These are phyloP conservation scores for Cyphomyrmex costatus DNA, from an alignment of 1,140 invertebrate species.

Conservation along the genomic window DNA sequence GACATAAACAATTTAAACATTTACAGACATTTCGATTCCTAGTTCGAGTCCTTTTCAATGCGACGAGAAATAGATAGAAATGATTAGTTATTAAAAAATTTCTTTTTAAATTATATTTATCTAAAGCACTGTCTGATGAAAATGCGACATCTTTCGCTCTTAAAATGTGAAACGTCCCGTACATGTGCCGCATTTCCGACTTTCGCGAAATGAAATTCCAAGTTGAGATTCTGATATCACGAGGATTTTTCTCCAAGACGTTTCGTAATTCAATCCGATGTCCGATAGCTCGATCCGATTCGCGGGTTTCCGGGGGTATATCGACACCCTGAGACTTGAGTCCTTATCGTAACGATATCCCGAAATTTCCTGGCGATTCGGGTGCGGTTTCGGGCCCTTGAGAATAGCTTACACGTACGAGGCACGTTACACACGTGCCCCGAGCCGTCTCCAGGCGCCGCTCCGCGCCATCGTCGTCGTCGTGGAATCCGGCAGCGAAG, in stretches of 20 bases:
- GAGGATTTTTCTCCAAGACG: conserved; percentile 27
- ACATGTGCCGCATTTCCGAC: conserved; percentile 32
- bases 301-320: neutral
- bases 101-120: neutral
- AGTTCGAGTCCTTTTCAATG: no score
- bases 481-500: conserved; percentile 33
- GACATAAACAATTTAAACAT: no score
- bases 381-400: conserved; percentile 10
- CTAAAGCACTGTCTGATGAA: neutral
- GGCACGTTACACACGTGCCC: conserved; percentile 25
- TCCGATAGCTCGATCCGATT: conserved; percentile 38
- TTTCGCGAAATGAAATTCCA: conserved; percentile 36
- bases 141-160: neutral
- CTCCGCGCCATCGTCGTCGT: neutral
- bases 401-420: conserved; percentile 49
- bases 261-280: conserved; percentile 36
- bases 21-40: no score
- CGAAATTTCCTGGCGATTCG: conserved; percentile 20
- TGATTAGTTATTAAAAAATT: conserved; percentile 18
- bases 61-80: no score
- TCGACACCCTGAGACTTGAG: neutral
- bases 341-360: conserved; percentile 30
- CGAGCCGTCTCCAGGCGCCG: conserved; percentile 9
- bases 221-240: conserved; percentile 5
- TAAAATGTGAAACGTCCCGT: neutral